These are phyloP conservation scores for Dastarcus helophoroides DNA, from an alignment of 2,888 invertebrate species.

Conservation along the genomic window DNA sequence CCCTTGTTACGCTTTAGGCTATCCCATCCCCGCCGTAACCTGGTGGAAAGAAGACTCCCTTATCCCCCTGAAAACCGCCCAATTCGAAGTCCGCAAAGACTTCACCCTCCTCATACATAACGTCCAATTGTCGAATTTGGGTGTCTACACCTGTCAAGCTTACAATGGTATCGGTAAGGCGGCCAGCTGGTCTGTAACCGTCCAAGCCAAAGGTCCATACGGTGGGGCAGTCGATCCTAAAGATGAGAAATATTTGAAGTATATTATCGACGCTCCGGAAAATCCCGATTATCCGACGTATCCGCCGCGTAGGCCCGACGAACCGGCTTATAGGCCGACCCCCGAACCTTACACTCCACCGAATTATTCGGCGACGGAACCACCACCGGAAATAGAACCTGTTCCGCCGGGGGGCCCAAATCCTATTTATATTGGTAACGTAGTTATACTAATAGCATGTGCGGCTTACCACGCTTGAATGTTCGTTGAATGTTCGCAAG, in stretches of 20 bases:
- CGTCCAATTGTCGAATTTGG: constrained; percentile 61
- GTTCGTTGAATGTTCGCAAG: no score
- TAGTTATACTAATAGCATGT: no score
- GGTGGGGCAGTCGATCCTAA: constrained; percentile 42
- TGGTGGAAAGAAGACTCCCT: constrained; percentile 75
- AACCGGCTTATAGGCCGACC: constrained; percentile 23
- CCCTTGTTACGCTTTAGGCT: constrained; percentile 72
- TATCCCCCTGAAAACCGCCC: constrained; percentile 57
- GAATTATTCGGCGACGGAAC: constrained; percentile 13
- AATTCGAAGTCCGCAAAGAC: constrained; percentile 62
- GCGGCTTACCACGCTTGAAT: no score
- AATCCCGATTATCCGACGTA: background rate
- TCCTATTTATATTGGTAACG: no score
- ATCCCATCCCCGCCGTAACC: constrained; percentile 65
- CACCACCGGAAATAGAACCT: constrained; percentile 9
- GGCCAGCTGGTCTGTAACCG: constrained; percentile 61
- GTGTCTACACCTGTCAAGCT: constrained; percentile 81
- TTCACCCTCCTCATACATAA: constrained; percentile 63
- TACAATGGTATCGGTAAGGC: constrained; percentile 66
- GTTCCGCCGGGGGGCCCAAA: background rate
- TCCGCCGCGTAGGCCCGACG: constrained; percentile 14
- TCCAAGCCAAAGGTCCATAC: constrained; percentile 63
- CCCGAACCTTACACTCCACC: constrained; percentile 23
- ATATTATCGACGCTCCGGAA: constrained; percentile 43
- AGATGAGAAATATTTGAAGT: constrained; percentile 48